Evolutionary conservation across 1,140 invertebrate genomes (phyloP).

Genomic region (Hyphantria cunea): DNA sequence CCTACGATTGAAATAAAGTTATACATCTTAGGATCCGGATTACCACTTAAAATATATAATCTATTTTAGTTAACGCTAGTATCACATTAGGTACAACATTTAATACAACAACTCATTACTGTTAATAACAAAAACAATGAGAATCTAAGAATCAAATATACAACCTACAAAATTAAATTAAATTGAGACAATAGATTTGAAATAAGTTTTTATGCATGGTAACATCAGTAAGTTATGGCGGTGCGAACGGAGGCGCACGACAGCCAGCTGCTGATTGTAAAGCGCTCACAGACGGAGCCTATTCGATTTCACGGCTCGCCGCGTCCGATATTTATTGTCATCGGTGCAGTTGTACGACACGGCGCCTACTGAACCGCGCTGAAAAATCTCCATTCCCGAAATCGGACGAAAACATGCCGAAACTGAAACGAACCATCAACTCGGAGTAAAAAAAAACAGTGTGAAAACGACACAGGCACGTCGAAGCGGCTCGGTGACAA

Average conservation of each 20-base stretch:
- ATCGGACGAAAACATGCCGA: conserved; percentile 73
- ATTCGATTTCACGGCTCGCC: conserved; percentile 80
- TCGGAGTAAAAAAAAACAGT: conserved; percentile 51
- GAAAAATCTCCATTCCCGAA: conserved; percentile 75
- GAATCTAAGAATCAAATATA: not conserved
- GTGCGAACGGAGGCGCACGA: conserved; percentile 62
- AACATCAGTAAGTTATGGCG: conserved; percentile 66
- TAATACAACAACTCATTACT: too few species aligned
- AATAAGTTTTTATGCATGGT: conserved; percentile 66
- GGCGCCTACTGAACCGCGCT: conserved; percentile 75
- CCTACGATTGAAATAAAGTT: too few species aligned
- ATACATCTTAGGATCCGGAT: too few species aligned
- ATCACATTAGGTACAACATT: too few species aligned
- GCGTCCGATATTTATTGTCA: conserved; percentile 80
- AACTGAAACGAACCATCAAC: conserved; percentile 45
- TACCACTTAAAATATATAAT: too few species aligned
- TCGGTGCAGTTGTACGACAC: conserved; percentile 79
- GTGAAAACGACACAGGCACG: conserved; percentile 34
- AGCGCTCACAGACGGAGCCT: conserved; percentile 79
- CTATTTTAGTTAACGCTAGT: too few species aligned
- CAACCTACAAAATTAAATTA: conserved; percentile 2
- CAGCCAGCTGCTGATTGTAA: conserved; percentile 78
- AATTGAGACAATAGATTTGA: conserved; percentile 39
- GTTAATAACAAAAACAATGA: too few species aligned
- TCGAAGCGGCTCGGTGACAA: conserved; percentile 47